These are phyloP conservation scores for Lissocephala sabroskyi DNA, from an alignment of 2,888 invertebrate genomes.

Conservation along the genomic window DNA sequence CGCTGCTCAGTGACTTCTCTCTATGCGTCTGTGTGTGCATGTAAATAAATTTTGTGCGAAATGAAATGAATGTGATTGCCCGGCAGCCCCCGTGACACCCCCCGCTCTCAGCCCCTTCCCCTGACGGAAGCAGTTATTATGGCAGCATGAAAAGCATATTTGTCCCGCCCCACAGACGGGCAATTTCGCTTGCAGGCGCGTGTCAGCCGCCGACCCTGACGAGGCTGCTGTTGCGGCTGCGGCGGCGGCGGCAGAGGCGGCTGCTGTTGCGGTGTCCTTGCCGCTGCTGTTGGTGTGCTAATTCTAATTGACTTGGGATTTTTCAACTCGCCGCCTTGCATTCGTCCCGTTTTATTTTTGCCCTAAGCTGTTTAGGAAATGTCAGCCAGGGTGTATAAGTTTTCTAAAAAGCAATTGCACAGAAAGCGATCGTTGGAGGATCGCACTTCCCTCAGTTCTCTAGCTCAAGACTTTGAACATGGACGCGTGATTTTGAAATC, in stretches of 20 bases:
- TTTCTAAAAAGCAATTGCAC: too few relatives aligned
- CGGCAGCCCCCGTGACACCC: conserved; percentile 13
- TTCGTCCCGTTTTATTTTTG: too few relatives aligned
- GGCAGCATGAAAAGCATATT: conserved; percentile 46
- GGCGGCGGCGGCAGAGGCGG: not conserved
- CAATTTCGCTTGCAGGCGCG: conserved; percentile 3
- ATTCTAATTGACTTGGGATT: conserved; percentile 54
- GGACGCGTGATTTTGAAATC: too few relatives aligned
- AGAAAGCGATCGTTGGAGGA: too few relatives aligned
- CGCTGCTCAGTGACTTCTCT: conserved; percentile 4
- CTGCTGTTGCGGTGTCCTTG: not conserved
- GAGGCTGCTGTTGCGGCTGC: not conserved
- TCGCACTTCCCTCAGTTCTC: too few relatives aligned
- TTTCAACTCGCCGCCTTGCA: conserved; percentile 35
- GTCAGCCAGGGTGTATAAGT: too few relatives aligned
- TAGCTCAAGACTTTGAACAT: too few relatives aligned
- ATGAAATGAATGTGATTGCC: conserved; percentile 67
- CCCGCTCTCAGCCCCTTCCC: conserved; percentile 6
- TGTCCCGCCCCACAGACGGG: conserved; percentile 17
- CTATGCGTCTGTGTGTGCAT: conserved; percentile 22
- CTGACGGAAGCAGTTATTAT: conserved; percentile 56
- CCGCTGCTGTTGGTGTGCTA: conserved; percentile 17
- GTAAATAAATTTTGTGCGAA: conserved; percentile 64
- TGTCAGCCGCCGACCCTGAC: not conserved
- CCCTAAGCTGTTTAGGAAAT: too few relatives aligned